phyloP scores from a whole-genome alignment of 2,797 vertebrate species.

The Paguma larvata region DNA sequence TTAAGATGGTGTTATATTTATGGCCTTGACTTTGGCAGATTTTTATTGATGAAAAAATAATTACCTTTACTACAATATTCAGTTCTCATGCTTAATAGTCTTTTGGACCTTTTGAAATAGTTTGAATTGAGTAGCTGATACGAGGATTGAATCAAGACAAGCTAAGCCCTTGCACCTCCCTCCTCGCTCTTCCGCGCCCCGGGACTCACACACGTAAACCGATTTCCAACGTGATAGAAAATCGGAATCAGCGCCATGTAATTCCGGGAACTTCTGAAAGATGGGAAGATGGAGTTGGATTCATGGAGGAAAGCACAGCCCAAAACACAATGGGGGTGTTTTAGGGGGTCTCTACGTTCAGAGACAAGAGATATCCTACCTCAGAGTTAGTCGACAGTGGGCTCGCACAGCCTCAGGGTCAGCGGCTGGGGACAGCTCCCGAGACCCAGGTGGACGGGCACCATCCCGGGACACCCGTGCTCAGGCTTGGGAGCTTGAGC shows the following conservation, averaged over 20 bases:
- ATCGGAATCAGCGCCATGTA: too few relatives aligned
- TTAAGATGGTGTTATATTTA: constrained; percentile 37
- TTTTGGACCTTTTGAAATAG: background rate
- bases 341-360: background rate
- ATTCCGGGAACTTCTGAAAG: background rate
- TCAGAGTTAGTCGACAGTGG: background rate
- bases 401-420: rapidly evolving
- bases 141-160: background rate
- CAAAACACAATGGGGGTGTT: background rate
- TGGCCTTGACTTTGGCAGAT: background rate
- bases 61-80: background rate
- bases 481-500: background rate
- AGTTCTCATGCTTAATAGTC: background rate
- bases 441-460: too few relatives aligned
- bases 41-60: constrained; percentile 36
- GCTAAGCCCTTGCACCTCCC: rapidly evolving
- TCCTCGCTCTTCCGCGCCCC: background rate
- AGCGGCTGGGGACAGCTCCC: background rate
- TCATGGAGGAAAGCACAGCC: background rate
- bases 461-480: rapidly evolving
- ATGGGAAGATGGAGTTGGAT: background rate
- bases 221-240: background rate
- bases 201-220: background rate
- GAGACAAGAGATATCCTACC: too few relatives aligned
- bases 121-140: background rate